Evolutionary conservation across 2,888 invertebrate genomes (phyloP), one percentile per base, ranked within the genome.

Genomic region (Hydrotaea diabolus): DNA sequence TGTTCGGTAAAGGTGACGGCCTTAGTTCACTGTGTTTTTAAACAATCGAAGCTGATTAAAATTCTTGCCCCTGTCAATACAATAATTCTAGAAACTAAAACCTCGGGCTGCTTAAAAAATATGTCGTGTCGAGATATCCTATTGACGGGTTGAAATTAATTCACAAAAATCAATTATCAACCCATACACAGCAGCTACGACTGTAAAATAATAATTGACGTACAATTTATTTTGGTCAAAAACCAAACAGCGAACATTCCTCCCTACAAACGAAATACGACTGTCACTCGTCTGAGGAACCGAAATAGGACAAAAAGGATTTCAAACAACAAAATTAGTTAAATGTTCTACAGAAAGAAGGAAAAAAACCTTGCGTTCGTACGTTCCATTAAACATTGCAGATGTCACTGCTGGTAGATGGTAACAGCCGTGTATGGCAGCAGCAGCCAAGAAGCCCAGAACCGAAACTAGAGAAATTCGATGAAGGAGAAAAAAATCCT

Each of bases 381-480:
- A 55, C 39, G 57, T 39, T 74, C 21, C 69, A 43, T 53, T 69
- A 46, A 31, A 75, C 71, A 81, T 74, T 77, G 36, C 46, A 75
- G 64, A 81, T 78, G 83, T 76, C 81, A 83, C 62, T 71, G 59
- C 76, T n/a, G 64, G 23, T 62, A 82, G 77, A 82, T 36, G 73
- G 57, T 66, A 77, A 53, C 81, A 83, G 77, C 83, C 80, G 55
- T 49, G 77, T 75, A 66, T 81, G 78, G 76, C 78, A 81, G 69
- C 76, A 81, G n/a, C 73, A 79, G 79, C 69, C 81, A 85, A 79
- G 81, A 31, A 31, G 7, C 31, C 31, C 2, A 31, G 73, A 83
- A 69, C 46, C 46, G 15, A 81, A 76, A 31, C 64, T 53, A 2
- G 53, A 43, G 21, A 76, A 43, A 66, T 21, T 11, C 11, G 11